Evolutionary conservation across 2,888 invertebrate genomes (phyloP).

Genomic region (Volucella bombylans): DNA sequence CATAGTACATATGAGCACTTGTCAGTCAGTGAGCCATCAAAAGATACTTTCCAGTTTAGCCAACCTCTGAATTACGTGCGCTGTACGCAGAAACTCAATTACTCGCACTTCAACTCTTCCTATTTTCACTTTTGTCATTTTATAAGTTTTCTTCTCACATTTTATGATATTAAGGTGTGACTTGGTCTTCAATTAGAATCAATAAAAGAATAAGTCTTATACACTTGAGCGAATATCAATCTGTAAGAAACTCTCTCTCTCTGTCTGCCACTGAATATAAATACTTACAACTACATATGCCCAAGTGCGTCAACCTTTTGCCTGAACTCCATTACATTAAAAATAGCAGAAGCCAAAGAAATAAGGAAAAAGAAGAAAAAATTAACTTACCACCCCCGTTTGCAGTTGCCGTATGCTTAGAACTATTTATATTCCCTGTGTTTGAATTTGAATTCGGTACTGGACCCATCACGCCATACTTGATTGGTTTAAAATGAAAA

Average conservation of each 20-base stretch:
- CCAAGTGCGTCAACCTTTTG: conserved; percentile 62
- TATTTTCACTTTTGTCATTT: conserved; percentile 63
- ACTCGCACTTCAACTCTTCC: conserved; percentile 37
- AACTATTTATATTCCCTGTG: conserved; percentile 82
- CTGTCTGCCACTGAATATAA: not conserved
- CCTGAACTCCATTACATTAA: conserved; percentile 24
- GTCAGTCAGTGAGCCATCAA: conserved; percentile 34
- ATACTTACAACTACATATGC: not conserved
- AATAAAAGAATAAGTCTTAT: conserved; percentile 31
- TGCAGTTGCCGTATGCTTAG: conserved; percentile 83
- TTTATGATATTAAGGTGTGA: conserved; percentile 59
- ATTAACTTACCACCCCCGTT: conserved; percentile 80
- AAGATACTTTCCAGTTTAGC: conserved; percentile 8
- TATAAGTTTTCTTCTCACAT: conserved; percentile 48
- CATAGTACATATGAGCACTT: not conserved
- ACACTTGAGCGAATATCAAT: conserved; percentile 57
- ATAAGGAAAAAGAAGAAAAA: conserved; percentile 1
- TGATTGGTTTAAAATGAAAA: conserved; percentile 95
- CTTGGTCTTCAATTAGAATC: conserved; percentile 41
- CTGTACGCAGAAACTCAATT: conserved; percentile 26
- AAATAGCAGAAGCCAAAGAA: conserved; percentile 6
- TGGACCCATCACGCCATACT: conserved; percentile 87
- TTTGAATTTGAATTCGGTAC: conserved; percentile 83
- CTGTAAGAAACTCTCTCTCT: conserved; percentile 18
- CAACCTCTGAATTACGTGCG: conserved; percentile 37